phyloP scores from a whole-genome alignment of 2,113 vertebrate species.

The Taxidea taxus region DNA sequence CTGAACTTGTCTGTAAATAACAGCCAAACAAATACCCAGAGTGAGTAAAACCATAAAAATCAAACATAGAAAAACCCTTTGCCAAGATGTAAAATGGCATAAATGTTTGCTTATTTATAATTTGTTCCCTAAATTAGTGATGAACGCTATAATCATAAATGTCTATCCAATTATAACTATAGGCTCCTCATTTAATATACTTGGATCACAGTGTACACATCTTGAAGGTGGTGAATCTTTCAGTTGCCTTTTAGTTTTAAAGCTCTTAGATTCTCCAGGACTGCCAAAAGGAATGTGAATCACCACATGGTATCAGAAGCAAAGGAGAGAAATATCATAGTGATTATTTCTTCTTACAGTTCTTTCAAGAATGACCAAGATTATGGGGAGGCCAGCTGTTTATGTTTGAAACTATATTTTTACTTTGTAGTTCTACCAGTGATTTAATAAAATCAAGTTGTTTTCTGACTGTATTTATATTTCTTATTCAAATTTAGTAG shows the following conservation, averaged over 20 bases:
- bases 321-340: background rate
- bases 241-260: background rate
- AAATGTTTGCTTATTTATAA: slow-evolving; percentile 11
- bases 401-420: slow-evolving; percentile 28
- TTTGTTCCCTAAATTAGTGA: slow-evolving; percentile 7
- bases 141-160: background rate
- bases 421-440: background rate
- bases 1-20: background rate
- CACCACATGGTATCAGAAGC: background rate
- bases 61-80: background rate
- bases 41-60: background rate
- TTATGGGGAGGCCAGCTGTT: background rate
- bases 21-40: background rate
- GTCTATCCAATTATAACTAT: background rate
- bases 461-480: background rate
- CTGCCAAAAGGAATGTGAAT: background rate
- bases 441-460: background rate
- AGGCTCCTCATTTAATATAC: background rate
- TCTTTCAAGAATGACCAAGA: background rate
- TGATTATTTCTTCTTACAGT: background rate
- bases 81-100: slow-evolving; percentile 12
- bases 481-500: background rate
- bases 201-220: slow-evolving; percentile 4
- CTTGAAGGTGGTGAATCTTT: background rate
- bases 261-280: background rate